Conservation (phyloP, 2,113 vertebrate species). For the Protobothrops mucrosquamatus region DNA sequence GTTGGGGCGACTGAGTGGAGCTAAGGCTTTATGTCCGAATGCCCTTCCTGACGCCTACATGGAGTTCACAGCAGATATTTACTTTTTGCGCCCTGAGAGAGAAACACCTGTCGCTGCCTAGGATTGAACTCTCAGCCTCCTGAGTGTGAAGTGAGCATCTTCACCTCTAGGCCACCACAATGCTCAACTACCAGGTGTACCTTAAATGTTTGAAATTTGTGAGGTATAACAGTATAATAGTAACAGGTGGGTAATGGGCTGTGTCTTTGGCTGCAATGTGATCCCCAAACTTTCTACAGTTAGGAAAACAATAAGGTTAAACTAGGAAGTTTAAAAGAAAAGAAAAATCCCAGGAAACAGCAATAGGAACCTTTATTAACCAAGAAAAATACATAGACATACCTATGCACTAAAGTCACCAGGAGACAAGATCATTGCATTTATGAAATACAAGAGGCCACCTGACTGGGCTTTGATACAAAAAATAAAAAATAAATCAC, state of each 20-base stretch:
- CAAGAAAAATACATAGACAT: not conserved
- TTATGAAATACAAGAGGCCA: not conserved
- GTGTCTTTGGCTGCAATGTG: not conserved
- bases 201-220: conserved; percentile 7
- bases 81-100: not conserved
- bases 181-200: not conserved
- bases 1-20: too few relatives aligned
- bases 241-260: not conserved
- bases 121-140: not conserved
- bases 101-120: not conserved
- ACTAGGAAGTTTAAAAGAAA: not conserved
- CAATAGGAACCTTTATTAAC: not conserved
- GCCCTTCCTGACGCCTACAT: not conserved
- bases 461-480: not conserved
- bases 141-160: not conserved
- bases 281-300: not conserved
- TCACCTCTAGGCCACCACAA: not conserved
- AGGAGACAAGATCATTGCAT: not conserved
- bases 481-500: not conserved
- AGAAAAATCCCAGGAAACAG: not conserved
- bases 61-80: not conserved
- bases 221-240: not conserved
- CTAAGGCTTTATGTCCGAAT: not conserved
- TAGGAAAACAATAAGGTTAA: not conserved
- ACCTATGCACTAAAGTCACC: not conserved